phyloP scores from a whole-genome alignment of 2,888 invertebrate species.

The Lathronympha strigana region DNA sequence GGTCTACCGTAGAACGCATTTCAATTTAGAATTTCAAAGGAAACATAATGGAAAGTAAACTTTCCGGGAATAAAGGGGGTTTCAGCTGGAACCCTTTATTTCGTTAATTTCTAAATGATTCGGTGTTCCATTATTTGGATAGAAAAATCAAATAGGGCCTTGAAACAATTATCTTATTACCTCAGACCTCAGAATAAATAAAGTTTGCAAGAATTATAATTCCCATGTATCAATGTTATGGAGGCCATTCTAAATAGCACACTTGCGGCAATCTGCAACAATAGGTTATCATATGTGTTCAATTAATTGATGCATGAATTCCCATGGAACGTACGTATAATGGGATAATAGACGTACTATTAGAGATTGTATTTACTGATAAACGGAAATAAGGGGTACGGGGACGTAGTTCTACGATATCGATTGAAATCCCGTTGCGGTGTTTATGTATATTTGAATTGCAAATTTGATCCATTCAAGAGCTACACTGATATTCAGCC shows the following conservation, averaged over 20 bases:
- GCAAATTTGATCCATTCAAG: not conserved
- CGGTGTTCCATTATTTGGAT: conserved; percentile 19
- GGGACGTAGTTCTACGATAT: conserved; percentile 1
- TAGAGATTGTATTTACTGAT: conserved; percentile 27
- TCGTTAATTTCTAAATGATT: conserved; percentile 29
- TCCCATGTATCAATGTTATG: conserved; percentile 12
- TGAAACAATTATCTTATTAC: not conserved
- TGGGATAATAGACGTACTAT: conserved; percentile 9
- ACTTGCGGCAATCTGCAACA: conserved; percentile 16
- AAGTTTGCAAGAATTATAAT: not conserved
- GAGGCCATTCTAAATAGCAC: conserved; percentile 5
- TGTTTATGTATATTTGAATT: conserved; percentile 3
- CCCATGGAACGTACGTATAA: conserved; percentile 23
- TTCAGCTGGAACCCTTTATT: conserved; percentile 27
- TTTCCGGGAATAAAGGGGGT: conserved; percentile 26
- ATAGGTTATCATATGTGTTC: conserved; percentile 26
- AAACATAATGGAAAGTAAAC: conserved; percentile 25
- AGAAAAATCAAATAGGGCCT: conserved; percentile 11
- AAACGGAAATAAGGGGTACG: conserved; percentile 2
- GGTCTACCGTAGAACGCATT: conserved; percentile 12
- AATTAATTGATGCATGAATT: conserved; percentile 20
- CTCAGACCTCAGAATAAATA: not conserved
- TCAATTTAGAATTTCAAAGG: conserved; percentile 30
- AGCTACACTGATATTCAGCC: not conserved
- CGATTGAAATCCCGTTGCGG: not conserved